A percentile compares a stretch with the other conserved stretches of the same genome.
Evolutionary conservation across 2,113 vertebrate species (phyloP).

Genomic region (Pardalotus punctatus): DNA sequence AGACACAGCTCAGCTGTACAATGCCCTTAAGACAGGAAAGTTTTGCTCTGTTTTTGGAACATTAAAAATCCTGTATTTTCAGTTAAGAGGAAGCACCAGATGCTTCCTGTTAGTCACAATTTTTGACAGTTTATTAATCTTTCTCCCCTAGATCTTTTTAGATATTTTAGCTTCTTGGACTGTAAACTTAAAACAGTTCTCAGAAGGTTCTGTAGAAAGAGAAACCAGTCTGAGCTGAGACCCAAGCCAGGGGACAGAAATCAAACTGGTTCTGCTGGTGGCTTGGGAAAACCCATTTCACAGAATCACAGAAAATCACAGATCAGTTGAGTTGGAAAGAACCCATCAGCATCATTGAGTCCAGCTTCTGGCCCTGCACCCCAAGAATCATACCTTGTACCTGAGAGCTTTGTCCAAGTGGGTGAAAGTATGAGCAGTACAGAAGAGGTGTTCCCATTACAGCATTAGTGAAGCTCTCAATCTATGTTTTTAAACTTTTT

Average conservation of each 20-base stretch:
- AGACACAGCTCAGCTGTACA: not conserved
- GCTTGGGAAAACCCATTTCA: not conserved
- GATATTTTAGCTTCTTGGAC: constrained; percentile 2
- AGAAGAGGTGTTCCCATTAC: not conserved
- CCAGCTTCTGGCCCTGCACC: not conserved
- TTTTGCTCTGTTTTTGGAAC: constrained; percentile 36
- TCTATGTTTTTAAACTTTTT: not conserved
- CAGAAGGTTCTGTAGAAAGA: not conserved
- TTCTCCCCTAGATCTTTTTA: constrained; percentile 1
- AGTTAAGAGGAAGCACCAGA: constrained; percentile 65
- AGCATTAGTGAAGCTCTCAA: not conserved
- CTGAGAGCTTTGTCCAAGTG: not conserved
- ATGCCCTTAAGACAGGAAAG: constrained; percentile 21
- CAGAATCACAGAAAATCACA: not conserved
- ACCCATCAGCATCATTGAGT: not conserved
- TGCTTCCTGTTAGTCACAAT: constrained; percentile 70
- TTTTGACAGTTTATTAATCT: constrained; percentile 63
- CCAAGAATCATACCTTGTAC: not conserved
- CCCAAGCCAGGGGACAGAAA: not conserved
- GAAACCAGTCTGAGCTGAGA: not conserved
- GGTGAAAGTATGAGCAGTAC: not conserved
- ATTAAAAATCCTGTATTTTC: constrained; percentile 59
- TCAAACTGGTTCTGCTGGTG: not conserved
- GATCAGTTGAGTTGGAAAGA: not conserved
- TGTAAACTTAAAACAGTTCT: not conserved